Conservation (phyloP, 2,113 vertebrate genomes). For the Tachuris rubrigastra region DNA sequence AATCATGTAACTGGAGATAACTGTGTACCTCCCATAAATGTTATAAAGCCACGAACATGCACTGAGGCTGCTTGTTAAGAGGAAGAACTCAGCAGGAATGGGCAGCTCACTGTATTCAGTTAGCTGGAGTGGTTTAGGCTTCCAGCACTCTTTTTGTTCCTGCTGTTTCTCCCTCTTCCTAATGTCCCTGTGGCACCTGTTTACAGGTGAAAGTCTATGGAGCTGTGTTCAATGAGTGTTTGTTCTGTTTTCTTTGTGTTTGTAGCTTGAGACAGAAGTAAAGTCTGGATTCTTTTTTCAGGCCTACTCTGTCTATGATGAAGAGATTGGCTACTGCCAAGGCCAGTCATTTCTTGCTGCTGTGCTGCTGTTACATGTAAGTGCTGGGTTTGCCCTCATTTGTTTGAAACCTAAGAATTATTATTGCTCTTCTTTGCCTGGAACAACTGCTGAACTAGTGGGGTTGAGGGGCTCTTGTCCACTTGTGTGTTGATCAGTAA, state of each 20-base stretch:
- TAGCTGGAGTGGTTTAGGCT: neutral
- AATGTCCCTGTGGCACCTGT: neutral
- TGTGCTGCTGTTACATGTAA: conserved; percentile 94
- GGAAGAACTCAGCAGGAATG: neutral
- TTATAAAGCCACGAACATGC: neutral
- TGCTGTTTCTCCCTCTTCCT: neutral
- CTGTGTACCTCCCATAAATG: neutral
- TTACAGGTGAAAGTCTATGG: neutral
- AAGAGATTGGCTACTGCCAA: conserved; percentile 98
- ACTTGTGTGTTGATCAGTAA: neutral
- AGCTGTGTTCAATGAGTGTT: neutral
- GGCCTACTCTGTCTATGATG: conserved; percentile 98
- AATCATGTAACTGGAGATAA: neutral
- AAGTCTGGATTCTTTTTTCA: conserved; percentile 44
- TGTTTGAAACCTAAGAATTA: neutral
- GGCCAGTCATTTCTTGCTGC: conserved; percentile 98
- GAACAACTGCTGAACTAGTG: neutral
- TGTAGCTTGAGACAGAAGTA: neutral
- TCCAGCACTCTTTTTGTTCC: neutral
- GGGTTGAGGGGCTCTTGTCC: neutral
- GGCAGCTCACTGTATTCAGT: neutral
- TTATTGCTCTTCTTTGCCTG: neutral
- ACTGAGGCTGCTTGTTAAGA: neutral
- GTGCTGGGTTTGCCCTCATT: conserved; percentile 34
- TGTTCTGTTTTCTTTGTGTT: neutral